Evolutionary conservation across 2,797 vertebrate species (phyloP), one percentile per base, ranked within the genome.

Genomic region (Lemur catta): DNA sequence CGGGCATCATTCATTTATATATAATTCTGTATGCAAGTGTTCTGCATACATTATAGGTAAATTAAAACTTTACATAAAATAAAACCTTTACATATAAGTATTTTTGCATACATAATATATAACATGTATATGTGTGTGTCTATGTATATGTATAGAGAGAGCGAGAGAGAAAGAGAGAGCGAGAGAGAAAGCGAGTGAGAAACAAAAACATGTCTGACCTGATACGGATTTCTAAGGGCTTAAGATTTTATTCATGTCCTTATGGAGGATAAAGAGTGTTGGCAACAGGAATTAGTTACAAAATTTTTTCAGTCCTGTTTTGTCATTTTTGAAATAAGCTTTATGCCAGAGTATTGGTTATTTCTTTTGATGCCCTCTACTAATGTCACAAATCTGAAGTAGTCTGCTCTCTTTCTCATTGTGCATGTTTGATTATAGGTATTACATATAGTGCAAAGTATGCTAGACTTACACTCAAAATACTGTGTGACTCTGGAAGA

Each of bases 241-340:
- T 94, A 80, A 30, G 6, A 41, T 35, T 89, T 76, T 93, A 72
- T 87, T 94, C 35, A 57, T 28, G 12, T 89, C 18, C 28, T 80
- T 81, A 43, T 8, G 24, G 14, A 55, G 46, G 41, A 75, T 86
- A 80, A 85, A 94, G 35, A 67, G 15, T 65, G 2, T 81, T 89
- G 89, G 50, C 61, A 91, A 41, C 1, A 94, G 50, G 41, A 91
- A 94, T 94, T 89, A 95, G 84, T 89, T 48, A 89, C 13, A 84
- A 33, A 6, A 67, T 87, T 57, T 5, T 78, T 84, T 85, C 65
- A 61, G 1, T 63, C 20, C 6, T 38, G 10, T 72, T 76, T 85
- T 90, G n/a, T 79, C 26, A 41, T 75, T 93, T 92, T 67, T 94
- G 48, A 95, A 84, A 84, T 80, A 79, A 75, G 18, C 11, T 69